These are phyloP conservation scores for Dasysyrphus albostriatus DNA, from an alignment of 2,888 invertebrate species.

Conservation along the genomic window DNA sequence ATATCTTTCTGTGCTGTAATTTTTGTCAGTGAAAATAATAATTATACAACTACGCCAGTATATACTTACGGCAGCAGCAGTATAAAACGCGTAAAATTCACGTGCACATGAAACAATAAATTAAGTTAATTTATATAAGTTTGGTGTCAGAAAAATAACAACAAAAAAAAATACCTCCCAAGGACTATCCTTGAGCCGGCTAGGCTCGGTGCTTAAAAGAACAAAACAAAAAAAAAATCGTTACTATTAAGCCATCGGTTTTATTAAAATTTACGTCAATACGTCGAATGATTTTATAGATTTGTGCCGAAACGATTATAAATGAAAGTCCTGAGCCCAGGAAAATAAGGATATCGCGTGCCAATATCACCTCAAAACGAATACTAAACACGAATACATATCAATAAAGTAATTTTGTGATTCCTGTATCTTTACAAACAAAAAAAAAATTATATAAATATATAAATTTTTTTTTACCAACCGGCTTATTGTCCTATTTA, in stretches of 20 bases:
- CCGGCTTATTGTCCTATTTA: constrained; percentile 38
- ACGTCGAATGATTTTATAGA: constrained; percentile 60
- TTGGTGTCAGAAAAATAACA: background rate
- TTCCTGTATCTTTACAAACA: background rate
- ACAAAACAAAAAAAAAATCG: constrained; percentile 27
- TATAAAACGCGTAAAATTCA: constrained; percentile 38
- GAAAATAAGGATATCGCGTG: constrained; percentile 59
- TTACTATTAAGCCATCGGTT: constrained; percentile 72
- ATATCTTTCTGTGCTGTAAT: background rate
- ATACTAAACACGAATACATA: constrained; percentile 60
- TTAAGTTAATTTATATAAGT: constrained; percentile 51
- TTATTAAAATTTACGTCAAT: constrained; percentile 75
- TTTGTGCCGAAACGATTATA: constrained; percentile 42
- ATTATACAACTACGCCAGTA: constrained; percentile 23
- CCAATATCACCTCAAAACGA: constrained; percentile 50
- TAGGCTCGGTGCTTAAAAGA: constrained; percentile 15
- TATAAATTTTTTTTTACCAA: background rate
- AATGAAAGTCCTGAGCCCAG: constrained; percentile 37
- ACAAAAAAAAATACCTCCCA: constrained; percentile 23
- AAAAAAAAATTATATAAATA: background rate
- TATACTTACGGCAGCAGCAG: background rate
- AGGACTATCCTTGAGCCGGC: constrained; percentile 46
- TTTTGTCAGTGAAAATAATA: constrained; percentile 43
- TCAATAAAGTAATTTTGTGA: constrained; percentile 55
- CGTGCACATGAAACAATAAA: constrained; percentile 59